A percentile compares a stretch with the other conserved stretches of the same genome.
phyloP scores from a whole-genome alignment of 2,888 invertebrate species.

The Diploptera punctata region DNA sequence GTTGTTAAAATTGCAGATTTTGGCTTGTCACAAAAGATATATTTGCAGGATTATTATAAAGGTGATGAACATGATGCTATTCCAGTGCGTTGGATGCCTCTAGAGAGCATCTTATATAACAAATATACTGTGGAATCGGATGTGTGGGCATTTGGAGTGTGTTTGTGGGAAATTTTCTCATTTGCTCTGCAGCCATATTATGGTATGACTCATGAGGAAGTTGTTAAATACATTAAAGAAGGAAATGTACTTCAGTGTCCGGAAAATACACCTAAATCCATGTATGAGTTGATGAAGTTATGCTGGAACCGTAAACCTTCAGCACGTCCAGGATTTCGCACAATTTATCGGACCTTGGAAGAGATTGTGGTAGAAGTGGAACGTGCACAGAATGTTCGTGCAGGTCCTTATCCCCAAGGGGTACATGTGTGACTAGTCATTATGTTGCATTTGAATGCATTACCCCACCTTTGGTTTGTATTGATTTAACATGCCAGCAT shows the following conservation, averaged over 20 bases:
- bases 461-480: too few species aligned
- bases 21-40: conserved; percentile 94
- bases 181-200: conserved; percentile 97
- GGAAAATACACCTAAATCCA: conserved; percentile 84
- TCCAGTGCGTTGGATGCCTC: conserved; percentile 97
- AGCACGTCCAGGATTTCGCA: conserved; percentile 85
- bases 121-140: conserved; percentile 96
- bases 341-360: conserved; percentile 80
- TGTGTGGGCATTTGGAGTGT: conserved; percentile 97
- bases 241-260: conserved; percentile 91
- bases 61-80: conserved; percentile 96
- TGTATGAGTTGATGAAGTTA: conserved; percentile 91
- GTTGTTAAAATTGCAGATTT: conserved; percentile 97
- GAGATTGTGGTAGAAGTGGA: conserved; percentile 62
- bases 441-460: too few species aligned
- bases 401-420: conserved; percentile 39
- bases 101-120: conserved; percentile 95
- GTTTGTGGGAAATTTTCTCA: conserved; percentile 96
- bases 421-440: conserved; percentile 43
- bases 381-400: conserved; percentile 44
- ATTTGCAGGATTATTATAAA: conserved; percentile 93
- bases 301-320: conserved; percentile 91
- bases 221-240: conserved; percentile 92
- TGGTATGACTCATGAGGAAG: conserved; percentile 97
- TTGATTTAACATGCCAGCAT: too few species aligned